Base-by-base conservation (phyloP, 2,113 vertebrate species). In the Ciconia maguari region DNA sequence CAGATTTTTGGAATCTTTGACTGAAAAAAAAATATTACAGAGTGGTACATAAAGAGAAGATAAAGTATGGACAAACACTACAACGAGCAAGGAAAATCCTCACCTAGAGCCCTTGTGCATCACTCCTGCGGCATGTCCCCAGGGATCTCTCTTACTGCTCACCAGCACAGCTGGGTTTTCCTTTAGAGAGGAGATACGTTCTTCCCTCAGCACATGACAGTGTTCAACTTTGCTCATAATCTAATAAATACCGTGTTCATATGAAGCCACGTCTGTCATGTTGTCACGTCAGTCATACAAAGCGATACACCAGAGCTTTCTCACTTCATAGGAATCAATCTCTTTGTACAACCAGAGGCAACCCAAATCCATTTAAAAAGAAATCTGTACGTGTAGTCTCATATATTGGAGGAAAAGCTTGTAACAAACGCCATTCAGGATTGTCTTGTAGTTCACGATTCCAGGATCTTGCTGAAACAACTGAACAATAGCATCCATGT, bases 261-360 rank as follows among this genome's bases (percentile, higher is more conserved):
- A 86, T 70, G 78, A 88, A 94, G 26, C 38, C 29, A 19, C 49
- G 90, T 93, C 91, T 93, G 87, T 91, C 87, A 83, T 61, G 85
- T 94, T 96, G 89, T 44, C 91, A 71, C 6, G 16, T 91, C 82
- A 55, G 58, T 68, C 48, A 66, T 88, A 86, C 38, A 91, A 84
- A 91, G 51, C 0, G 18, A 70, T 87, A 86, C 58, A 93, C 66
- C 46, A 88, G 75, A 86, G 75, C 68, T 90, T 89, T 91, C 84
- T 70, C 68, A 57, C 68, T 94, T 87, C 64, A 24, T 30, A 90
- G 55, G 68, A 95, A 93, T 96, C 93, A 91, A 91, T 92, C 82
- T 95, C 51, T 92, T 58, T 91, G 78, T 79, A 95, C 82, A 77
- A 95, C 89, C 82, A 87, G 75, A 95, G 93, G 91, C 84, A 87